These are phyloP conservation scores for Apoda limacodes DNA, from an alignment of 2,888 invertebrate species.

Conservation along the genomic window DNA sequence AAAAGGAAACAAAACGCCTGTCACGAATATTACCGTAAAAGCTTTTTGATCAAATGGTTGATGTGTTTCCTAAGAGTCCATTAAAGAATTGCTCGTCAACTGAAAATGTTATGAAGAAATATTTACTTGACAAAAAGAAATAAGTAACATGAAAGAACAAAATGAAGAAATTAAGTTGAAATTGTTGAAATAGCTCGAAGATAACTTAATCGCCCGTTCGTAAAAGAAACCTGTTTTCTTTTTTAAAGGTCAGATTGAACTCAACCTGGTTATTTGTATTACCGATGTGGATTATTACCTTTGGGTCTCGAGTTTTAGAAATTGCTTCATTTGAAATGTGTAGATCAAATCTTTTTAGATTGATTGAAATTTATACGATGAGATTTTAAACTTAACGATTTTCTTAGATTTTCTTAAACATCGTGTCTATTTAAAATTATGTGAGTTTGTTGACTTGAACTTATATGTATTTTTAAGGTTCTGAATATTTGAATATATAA, in stretches of 20 bases:
- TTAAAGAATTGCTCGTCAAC: conserved; percentile 58
- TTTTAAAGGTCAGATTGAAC: conserved; percentile 30
- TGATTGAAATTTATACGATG: no score
- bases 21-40: conserved; percentile 28
- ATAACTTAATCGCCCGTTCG: conserved; percentile 52
- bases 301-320: conserved; percentile 15
- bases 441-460: no score
- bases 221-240: conserved; percentile 41
- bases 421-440: no score
- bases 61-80: conserved; percentile 34
- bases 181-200: conserved; percentile 54
- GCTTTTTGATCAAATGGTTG: conserved; percentile 27
- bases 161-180: conserved; percentile 62
- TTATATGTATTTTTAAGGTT: no score
- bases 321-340: not conserved
- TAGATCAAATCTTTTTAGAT: no score
- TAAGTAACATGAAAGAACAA: conserved; percentile 34
- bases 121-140: conserved; percentile 24
- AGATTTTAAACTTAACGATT: no score
- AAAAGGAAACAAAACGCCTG: not conserved
- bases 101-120: conserved; percentile 12
- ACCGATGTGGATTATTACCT: conserved; percentile 35
- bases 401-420: no score
- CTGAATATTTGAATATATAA: no score
- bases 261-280: conserved; percentile 31